A percentile compares a stretch with the other conserved stretches of the same genome.
Conservation (phyloP, 2,888 invertebrate genomes). For the Galeopsomyia nigrocyanea region DNA sequence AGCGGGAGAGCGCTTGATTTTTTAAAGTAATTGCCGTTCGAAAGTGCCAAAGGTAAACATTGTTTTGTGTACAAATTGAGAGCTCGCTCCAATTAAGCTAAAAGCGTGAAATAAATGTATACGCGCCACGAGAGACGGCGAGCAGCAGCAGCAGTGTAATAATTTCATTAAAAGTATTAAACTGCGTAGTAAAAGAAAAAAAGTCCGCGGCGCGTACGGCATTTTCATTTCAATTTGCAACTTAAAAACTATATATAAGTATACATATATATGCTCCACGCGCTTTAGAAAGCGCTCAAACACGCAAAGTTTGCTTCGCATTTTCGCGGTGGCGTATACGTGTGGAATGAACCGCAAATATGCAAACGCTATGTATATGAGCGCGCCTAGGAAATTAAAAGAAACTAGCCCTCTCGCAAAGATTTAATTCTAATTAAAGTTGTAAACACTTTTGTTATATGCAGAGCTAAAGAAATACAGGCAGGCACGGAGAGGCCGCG, state of each 20-base stretch:
- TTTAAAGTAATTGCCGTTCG: too few relatives aligned
- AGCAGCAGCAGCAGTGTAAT: too few relatives aligned
- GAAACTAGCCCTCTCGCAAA: conserved; percentile 24
- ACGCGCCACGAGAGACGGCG: too few relatives aligned
- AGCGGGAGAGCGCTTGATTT: conserved; percentile 17
- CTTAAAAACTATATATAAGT: not conserved
- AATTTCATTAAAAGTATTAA: too few relatives aligned
- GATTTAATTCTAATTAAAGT: conserved; percentile 45
- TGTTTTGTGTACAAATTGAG: too few relatives aligned
- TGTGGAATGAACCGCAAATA: conserved; percentile 21
- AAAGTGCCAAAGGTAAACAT: too few relatives aligned
- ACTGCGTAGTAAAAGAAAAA: too few relatives aligned
- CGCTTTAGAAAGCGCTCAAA: too few relatives aligned
- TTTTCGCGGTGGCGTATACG: not conserved
- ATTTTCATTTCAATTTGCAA: conserved; percentile 18
- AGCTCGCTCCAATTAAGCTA: too few relatives aligned
- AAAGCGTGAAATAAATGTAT: too few relatives aligned
- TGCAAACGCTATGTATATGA: not conserved
- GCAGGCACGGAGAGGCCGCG: not conserved
- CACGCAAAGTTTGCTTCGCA: not conserved
- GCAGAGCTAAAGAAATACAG: conserved; percentile 31
- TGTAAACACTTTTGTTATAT: conserved; percentile 40
- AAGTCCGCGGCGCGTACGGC: too few relatives aligned
- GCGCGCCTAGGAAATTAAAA: conserved; percentile 25
- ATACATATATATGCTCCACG: too few relatives aligned